Evolutionary conservation across 2,797 vertebrate species (phyloP), one percentile per base, ranked within the genome.

Genomic region (Esox masquinongy): DNA sequence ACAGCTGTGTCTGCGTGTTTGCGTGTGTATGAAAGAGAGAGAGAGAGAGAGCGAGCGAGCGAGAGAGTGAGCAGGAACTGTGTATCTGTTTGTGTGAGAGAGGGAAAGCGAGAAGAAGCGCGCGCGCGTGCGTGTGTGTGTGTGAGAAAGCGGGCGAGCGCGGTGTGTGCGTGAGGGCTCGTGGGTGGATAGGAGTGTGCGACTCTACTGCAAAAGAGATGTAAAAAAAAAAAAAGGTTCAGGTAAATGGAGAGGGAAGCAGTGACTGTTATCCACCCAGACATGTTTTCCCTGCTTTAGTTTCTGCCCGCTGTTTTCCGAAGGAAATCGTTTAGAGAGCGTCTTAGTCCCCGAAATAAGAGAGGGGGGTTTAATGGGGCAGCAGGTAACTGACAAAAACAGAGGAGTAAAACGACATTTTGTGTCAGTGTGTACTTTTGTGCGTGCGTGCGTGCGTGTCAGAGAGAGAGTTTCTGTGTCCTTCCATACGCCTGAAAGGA

Each of bases 271-370:
- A 47, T 47, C 43, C 43, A 11, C 43, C 43, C 43, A 47, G 43
- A 47, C 43, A 47, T 47, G 43, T 47, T 47, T 47, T 47, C 43
- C 12, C 43, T 47, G 43, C 43, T 47, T 29, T 70, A 67, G 67
- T 74, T 66, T 39, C 26, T n/a, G 36, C 72, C 17, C 66, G 36
- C 70, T 51, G 49, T 61, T 61, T 9, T 77, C 69, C 34, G 49
- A 80, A 80, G 71, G 53, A 7, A 36, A 56, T 74, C 24, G 67
- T 67, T 77, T 68, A 72, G 66, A 24, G 36, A 14, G 74, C 61
- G 17, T 72, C 51, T 68, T 8, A 7, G 39, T 80, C 79, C 74
- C 51, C 39, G 1, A 12, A 49, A 63, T 50, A 26, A 51, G 68
- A 14, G 56, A 34, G 29, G 26, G 17, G 50, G 49, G 51, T 56